Base-by-base conservation (phyloP, 1,140 invertebrate species). In the Aphidius ervi region DNA sequence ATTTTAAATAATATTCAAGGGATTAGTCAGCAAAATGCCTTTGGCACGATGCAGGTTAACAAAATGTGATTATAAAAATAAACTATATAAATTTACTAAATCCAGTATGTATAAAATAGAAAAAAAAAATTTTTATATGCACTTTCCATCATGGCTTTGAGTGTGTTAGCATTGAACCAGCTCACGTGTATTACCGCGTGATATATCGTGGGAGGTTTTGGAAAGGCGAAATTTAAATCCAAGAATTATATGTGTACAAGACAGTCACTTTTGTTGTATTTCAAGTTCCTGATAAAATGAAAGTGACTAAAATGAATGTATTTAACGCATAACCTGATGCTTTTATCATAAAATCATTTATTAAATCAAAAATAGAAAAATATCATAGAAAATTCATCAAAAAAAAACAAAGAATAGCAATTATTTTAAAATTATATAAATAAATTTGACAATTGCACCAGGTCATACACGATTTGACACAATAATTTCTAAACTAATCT, bases 101-200 rank as follows among this genome's bases (percentile, higher is more conserved):
- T 31, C 23, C 4, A 31, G 23, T 31, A 31, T 31, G 23, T 31
- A 31, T 31, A 31, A 56, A 59, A 7, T 40, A 31, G 23, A 31
- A 42, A 54, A 31, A 9, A 16, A 41, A 54, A 54, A 20, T 37
- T 54, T 43, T 42, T 41, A 65, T 66, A 64, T 67, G 64, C 63
- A 72, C 71, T 73, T 73, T 73, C 71, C 56, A 63, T 47, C 16
- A 55, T 41, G 52, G 55, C 60, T 57, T 62, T 62, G 60, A 62
- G 60, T 52, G 52, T 62, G 40, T 42, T 6, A 54, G 42, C 63
- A 31, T 31, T 31, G 23, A 31, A 31, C 23, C 23, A 31, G 67
- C 67, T 76, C 76, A 76, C 74, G 76, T 76, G 74, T 68, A 72
- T 65, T 66, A 72, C 67, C 76, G 75, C 74, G 76, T 78, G 76